Conservation (phyloP, 2,888 invertebrate species). For the Biston stratarius region DNA sequence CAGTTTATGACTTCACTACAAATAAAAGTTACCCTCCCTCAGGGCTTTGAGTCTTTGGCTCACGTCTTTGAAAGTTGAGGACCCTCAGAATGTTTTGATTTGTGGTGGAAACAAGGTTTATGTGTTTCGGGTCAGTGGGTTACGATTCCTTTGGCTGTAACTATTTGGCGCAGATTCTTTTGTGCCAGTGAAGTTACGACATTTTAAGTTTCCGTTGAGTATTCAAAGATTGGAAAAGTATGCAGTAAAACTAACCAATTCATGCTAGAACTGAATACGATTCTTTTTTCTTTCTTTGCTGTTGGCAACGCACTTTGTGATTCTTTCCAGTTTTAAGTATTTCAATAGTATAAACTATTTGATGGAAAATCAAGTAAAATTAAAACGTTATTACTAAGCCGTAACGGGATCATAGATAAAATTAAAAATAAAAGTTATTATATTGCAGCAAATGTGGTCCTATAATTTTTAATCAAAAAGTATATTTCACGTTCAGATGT, state of each 20-base stretch:
- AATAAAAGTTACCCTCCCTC: constrained; percentile 37
- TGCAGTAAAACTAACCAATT: background rate
- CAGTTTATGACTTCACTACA: constrained; percentile 41
- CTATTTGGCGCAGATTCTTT: constrained; percentile 26
- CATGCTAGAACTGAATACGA: background rate
- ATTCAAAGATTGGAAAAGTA: constrained; percentile 1
- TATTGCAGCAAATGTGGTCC: no score
- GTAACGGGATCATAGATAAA: no score
- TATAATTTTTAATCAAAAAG: no score
- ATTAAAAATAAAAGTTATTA: no score
- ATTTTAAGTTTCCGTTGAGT: constrained; percentile 13
- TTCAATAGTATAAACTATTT: no score
- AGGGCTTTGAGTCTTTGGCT: constrained; percentile 27
- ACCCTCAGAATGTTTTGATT: constrained; percentile 35
- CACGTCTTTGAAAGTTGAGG: constrained; percentile 31
- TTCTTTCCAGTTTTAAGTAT: background rate
- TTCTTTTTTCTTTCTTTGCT: no score
- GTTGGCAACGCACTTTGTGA: background rate
- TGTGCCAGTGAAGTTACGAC: constrained; percentile 15
- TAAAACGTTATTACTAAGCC: no score
- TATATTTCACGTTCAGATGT: no score
- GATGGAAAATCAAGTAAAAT: no score
- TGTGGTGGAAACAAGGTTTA: constrained; percentile 34
- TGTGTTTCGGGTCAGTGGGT: constrained; percentile 33
- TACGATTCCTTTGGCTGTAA: constrained; percentile 26